Evolutionary conservation across 2,888 invertebrate species (phyloP).

Genomic region (Bruchidius siliquastri): DNA sequence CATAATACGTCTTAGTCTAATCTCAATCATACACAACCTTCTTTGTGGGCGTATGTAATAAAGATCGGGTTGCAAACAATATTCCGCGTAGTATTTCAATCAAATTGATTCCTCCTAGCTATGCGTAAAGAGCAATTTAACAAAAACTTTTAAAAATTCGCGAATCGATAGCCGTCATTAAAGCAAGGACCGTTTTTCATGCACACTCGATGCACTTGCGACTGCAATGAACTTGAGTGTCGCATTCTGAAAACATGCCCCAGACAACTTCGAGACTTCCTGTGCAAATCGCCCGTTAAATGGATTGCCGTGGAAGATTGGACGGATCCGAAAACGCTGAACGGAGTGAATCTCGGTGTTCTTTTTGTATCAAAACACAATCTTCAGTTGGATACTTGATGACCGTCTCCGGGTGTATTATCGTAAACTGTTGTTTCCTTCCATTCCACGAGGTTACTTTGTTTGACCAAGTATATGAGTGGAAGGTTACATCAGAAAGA

Average conservation of each 20-base stretch:
- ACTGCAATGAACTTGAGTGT: neutral
- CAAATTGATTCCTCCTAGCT: neutral
- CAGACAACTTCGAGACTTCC: neutral
- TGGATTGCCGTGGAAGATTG: neutral
- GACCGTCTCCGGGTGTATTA: neutral
- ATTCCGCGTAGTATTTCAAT: neutral
- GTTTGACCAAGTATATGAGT: neutral
- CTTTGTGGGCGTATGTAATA: too few relatives aligned
- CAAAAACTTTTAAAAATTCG: neutral
- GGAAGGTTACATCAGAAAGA: neutral
- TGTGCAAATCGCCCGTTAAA: neutral
- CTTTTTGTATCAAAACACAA: neutral
- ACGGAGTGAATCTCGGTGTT: neutral
- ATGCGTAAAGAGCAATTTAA: neutral
- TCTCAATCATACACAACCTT: too few relatives aligned
- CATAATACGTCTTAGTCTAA: too few relatives aligned
- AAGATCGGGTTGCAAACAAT: too few relatives aligned
- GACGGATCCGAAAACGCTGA: neutral
- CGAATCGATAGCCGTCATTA: neutral
- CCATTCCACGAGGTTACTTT: neutral
- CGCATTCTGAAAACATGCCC: neutral
- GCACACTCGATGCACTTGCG: neutral
- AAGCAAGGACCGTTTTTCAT: neutral
- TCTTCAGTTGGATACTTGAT: neutral
- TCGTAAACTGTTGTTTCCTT: neutral